phyloP scores from a whole-genome alignment of 2,888 invertebrate genomes.

The Azorinus chamasolen region DNA sequence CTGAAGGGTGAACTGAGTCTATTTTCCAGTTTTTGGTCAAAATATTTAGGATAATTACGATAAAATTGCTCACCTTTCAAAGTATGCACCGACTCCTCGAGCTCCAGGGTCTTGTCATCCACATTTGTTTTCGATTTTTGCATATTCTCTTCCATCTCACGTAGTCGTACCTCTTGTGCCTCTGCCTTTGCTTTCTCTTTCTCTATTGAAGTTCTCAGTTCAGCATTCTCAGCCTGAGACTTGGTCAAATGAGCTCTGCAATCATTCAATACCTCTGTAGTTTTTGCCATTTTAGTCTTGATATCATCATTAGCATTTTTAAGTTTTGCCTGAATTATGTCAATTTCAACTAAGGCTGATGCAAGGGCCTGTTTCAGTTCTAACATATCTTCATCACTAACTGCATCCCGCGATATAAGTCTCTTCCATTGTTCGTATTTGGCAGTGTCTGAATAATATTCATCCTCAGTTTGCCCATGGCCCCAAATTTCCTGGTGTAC shows the following conservation, averaged over 20 bases:
- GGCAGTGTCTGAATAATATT: slow-evolving; percentile 71
- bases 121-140: slow-evolving; percentile 60
- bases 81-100: slow-evolving; percentile 68
- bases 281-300: slow-evolving; percentile 77
- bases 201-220: slow-evolving; percentile 73
- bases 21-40: too few species aligned
- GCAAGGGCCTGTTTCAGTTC: slow-evolving; percentile 82
- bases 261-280: slow-evolving; percentile 79
- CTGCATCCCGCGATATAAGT: slow-evolving; percentile 66
- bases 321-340: slow-evolving; percentile 79
- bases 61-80: slow-evolving; percentile 62
- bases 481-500: slow-evolving; percentile 80
- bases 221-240: slow-evolving; percentile 80
- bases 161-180: slow-evolving; percentile 64
- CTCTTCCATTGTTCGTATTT: slow-evolving; percentile 75
- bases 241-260: slow-evolving; percentile 77
- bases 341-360: slow-evolving; percentile 79
- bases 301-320: slow-evolving; percentile 79
- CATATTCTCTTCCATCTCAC: slow-evolving; percentile 72
- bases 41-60: too few species aligned
- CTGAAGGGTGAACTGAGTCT: too few species aligned
- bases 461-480: slow-evolving; percentile 66
- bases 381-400: slow-evolving; percentile 74
- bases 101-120: slow-evolving; percentile 66
- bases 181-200: slow-evolving; percentile 74